A percentile compares a stretch with the other conserved stretches of the same genome.
Conservation (phyloP, 2,888 invertebrate species). For the Argyresthia albistria region DNA sequence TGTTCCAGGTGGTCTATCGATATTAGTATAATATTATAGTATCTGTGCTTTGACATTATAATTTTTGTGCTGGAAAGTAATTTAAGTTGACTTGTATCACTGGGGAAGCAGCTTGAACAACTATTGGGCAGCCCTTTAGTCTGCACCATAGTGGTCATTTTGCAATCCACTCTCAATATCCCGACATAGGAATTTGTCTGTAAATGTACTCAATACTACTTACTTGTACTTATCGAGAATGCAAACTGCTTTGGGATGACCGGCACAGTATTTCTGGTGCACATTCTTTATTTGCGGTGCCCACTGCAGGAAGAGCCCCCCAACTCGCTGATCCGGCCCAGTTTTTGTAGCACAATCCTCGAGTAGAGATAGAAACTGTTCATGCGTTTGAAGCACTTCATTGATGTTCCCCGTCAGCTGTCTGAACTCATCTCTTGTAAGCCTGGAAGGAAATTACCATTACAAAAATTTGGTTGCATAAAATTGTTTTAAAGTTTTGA, state of each 20-base stretch:
- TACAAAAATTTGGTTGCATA: too few relatives aligned
- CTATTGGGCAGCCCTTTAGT: neutral
- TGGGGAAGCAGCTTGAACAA: neutral
- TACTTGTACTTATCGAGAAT: constrained; percentile 95
- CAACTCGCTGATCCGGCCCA: constrained; percentile 86
- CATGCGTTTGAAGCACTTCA: constrained; percentile 89
- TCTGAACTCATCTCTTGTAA: constrained; percentile 87
- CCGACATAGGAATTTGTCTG: neutral
- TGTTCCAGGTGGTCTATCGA: too few relatives aligned
- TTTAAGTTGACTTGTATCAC: too few relatives aligned
- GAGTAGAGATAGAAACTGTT: constrained; percentile 82
- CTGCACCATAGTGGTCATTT: neutral
- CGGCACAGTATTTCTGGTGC: constrained; percentile 90
- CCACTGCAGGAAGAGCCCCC: constrained; percentile 90
- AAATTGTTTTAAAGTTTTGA: too few relatives aligned
- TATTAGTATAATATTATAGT: too few relatives aligned
- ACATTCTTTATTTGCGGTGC: constrained; percentile 87
- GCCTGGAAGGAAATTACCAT: constrained; percentile 62
- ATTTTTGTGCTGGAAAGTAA: too few relatives aligned
- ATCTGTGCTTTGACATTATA: too few relatives aligned
- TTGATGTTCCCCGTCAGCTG: constrained; percentile 91
- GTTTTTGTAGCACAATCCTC: constrained; percentile 84
- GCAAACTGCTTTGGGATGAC: constrained; percentile 95
- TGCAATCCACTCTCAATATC: too few relatives aligned
- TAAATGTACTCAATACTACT: constrained; percentile 25